These are phyloP conservation scores for Agonopterix arenella DNA, from an alignment of 2,888 invertebrate genomes.

Conservation along the genomic window DNA sequence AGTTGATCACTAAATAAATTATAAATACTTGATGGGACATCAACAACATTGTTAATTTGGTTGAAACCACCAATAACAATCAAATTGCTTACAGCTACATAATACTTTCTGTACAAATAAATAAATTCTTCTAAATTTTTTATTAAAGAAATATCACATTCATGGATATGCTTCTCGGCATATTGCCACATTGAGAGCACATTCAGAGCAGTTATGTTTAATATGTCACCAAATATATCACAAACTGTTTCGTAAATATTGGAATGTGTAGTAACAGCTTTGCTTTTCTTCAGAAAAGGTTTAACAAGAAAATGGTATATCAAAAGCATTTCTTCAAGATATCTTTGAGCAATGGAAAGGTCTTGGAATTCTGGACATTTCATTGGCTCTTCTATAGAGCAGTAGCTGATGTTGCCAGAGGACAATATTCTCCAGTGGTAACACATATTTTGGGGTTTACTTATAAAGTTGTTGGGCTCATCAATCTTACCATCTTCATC, in stretches of 20 bases:
- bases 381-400: slow-evolving; percentile 53
- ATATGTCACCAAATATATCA: slow-evolving; percentile 81
- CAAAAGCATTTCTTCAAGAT: slow-evolving; percentile 81
- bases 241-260: slow-evolving; percentile 80
- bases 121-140: slow-evolving; percentile 84
- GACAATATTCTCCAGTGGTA: slow-evolving; percentile 69
- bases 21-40: slow-evolving; percentile 74
- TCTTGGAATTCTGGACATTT: slow-evolving; percentile 67
- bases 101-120: slow-evolving; percentile 83
- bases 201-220: slow-evolving; percentile 81
- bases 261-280: slow-evolving; percentile 70
- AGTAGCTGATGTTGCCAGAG: slow-evolving; percentile 65
- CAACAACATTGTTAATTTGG: slow-evolving; percentile 79
- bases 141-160: slow-evolving; percentile 82
- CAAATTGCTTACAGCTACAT: slow-evolving; percentile 83
- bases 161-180: slow-evolving; percentile 79
- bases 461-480: slow-evolving; percentile 39
- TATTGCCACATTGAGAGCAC: slow-evolving; percentile 83
- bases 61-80: slow-evolving; percentile 83
- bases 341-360: slow-evolving; percentile 81
- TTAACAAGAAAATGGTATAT: slow-evolving; percentile 80
- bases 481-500: slow-evolving; percentile 27
- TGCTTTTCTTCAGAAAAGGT: slow-evolving; percentile 80
- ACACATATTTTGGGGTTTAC: slow-evolving; percentile 61
- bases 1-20: slow-evolving; percentile 76